These are phyloP conservation scores for Cristatella mucedo DNA, from an alignment of 2,888 invertebrate genomes.

Conservation along the genomic window DNA sequence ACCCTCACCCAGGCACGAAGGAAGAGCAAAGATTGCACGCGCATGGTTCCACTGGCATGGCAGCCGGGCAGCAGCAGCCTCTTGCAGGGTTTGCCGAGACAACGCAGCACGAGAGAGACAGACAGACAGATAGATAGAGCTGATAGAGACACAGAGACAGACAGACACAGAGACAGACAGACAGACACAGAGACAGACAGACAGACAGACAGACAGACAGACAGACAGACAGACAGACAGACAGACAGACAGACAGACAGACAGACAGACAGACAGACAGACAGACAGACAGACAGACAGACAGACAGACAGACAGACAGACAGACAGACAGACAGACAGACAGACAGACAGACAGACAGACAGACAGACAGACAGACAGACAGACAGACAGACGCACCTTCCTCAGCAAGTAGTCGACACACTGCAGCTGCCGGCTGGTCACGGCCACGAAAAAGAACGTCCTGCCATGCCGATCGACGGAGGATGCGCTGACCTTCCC, in stretches of 20 bases:
- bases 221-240: slow-evolving; percentile 11
- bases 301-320: slow-evolving; percentile 13
- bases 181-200: slow-evolving; percentile 12
- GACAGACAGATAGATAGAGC: too few species aligned
- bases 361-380: slow-evolving; percentile 13
- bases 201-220: slow-evolving; percentile 11
- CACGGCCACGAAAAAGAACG: slow-evolving; percentile 28
- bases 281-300: slow-evolving; percentile 13
- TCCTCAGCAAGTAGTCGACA: slow-evolving; percentile 23
- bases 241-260: slow-evolving; percentile 12
- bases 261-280: slow-evolving; percentile 13
- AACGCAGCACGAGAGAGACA: neutral
- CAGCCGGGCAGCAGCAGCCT: too few species aligned
- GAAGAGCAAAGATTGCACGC: too few species aligned
- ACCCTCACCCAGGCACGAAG: too few species aligned
- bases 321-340: slow-evolving; percentile 13
- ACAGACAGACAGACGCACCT: slow-evolving; percentile 17
- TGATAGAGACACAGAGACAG: too few species aligned
- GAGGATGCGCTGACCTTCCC: slow-evolving; percentile 19
- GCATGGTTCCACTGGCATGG: too few species aligned
- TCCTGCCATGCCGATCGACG: slow-evolving; percentile 23
- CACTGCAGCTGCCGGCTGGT: slow-evolving; percentile 28
- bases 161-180: slow-evolving; percentile 13
- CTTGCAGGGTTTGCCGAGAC: too few species aligned
- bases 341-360: slow-evolving; percentile 13